phyloP scores from a whole-genome alignment of 1,140 invertebrate genomes.

The Drosophila pectinifera region DNA sequence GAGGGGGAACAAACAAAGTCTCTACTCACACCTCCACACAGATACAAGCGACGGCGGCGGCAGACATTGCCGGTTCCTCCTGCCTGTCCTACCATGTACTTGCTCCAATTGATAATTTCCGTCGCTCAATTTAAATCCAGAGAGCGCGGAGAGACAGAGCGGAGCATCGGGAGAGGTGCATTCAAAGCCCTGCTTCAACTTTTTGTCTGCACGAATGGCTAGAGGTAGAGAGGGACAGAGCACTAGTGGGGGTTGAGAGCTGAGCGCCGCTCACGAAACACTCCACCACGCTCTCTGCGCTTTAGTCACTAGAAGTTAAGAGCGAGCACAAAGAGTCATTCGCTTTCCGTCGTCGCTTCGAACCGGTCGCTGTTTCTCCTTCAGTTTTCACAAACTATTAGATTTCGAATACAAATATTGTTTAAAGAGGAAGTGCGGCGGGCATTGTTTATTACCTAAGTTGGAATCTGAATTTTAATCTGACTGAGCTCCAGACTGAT shows the following conservation, averaged over 20 bases:
- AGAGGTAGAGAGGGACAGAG: slow-evolving; percentile 4
- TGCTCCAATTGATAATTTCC: slow-evolving; percentile 78
- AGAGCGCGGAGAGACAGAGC: slow-evolving; percentile 23
- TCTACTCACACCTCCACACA: slow-evolving; percentile 25
- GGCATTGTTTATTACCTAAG: slow-evolving; percentile 24
- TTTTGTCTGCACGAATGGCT: slow-evolving; percentile 11
- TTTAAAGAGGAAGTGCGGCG: slow-evolving; percentile 28
- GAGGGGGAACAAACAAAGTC: slow-evolving; percentile 39
- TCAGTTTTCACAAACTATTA: slow-evolving; percentile 7
- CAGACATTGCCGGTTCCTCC: slow-evolving; percentile 59
- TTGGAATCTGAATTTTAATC: slow-evolving; percentile 1
- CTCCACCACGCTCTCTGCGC: slow-evolving; percentile 19
- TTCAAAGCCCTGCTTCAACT: slow-evolving; percentile 72
- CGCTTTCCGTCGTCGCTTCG: slow-evolving; percentile 31
- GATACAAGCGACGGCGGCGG: not conserved
- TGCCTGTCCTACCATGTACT: slow-evolving; percentile 28
- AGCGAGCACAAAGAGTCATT: slow-evolving; percentile 50
- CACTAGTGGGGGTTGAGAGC: slow-evolving; percentile 24
- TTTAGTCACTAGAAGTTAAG: slow-evolving; percentile 70
- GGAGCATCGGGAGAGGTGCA: slow-evolving; percentile 2
- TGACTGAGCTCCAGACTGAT: not conserved
- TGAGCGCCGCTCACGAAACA: slow-evolving; percentile 40
- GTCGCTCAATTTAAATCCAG: slow-evolving; percentile 67
- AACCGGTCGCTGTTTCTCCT: slow-evolving; percentile 30
- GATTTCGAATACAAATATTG: slow-evolving; percentile 24